Conservation (phyloP, 2,797 vertebrate genomes). For the Pachyuromys duprasi region DNA sequence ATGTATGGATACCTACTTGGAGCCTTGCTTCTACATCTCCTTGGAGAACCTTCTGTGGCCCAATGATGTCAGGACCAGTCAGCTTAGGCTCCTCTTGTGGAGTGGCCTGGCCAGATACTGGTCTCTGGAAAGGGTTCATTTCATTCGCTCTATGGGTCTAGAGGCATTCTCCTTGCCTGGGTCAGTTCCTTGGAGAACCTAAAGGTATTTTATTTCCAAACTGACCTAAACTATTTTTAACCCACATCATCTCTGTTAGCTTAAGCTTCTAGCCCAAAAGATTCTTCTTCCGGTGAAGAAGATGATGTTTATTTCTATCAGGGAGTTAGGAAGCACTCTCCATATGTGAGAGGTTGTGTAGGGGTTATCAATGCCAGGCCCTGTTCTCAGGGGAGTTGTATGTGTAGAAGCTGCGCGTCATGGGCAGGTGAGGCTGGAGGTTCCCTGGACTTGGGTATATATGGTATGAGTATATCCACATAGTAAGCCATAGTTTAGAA, state of each 20-base stretch:
- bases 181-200: not conserved
- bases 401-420: not conserved
- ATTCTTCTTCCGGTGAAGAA: not conserved
- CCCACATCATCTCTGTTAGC: not conserved
- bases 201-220: not conserved
- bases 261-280: not conserved
- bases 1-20: not conserved
- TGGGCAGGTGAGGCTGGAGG: not conserved
- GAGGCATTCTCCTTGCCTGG: not conserved
- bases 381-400: not conserved
- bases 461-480: too few relatives aligned
- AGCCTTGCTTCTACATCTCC: not conserved
- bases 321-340: not conserved
- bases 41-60: not conserved
- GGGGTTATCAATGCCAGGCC: not conserved
- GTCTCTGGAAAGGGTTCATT: not conserved
- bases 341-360: not conserved
- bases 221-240: not conserved
- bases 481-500: not conserved
- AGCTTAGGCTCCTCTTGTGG: not conserved
- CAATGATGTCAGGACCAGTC: not conserved
- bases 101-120: not conserved
- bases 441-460: not conserved
- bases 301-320: not conserved
- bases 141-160: not conserved